Evolutionary conservation across 2,797 vertebrate genomes (phyloP), one percentile per base, ranked within the genome.

Genomic region (Salmo trutta): DNA sequence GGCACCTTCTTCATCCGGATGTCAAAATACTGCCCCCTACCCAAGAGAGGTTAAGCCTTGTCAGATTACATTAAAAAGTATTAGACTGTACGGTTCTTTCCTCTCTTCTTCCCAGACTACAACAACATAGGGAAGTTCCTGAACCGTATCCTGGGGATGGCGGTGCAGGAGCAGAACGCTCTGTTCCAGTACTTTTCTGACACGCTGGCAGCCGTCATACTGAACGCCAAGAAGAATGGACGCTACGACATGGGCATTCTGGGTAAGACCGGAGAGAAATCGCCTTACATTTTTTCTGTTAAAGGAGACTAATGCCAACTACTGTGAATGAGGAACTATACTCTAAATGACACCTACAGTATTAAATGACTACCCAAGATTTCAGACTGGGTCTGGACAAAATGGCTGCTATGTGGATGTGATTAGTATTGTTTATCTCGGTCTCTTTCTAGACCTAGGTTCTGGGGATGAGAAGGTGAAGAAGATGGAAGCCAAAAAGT

Each of bases 71-170:
- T 47, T 14, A 19, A 6, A 59, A 59, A 19, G 19, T 59, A n/a
- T n/a, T n/a, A 59, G 54, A 17, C 54, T 59, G 5, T 56, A 19
- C 7, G 0, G 19, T 59, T 59, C 19, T 5, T 12, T 5, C 79
- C 71, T 81, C 16, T 3, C 19, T 10, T 79, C 53, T 51, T 78
- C 91, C 7, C 90, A 99, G 98, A 99, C 91, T 99, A 99, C 90
- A 99, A 99, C 93, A 99, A 99, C 82, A 99, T 99, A 24, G 98
- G 98, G 68, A 99, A 99, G 85, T 99, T 99, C 85, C 93, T 99
- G 78, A 99, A 99, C 85, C 94, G 98, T 73, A 99, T 99, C 85
- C 89, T 99, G 84, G 98, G 98, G 14, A 99, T 99, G 98, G 97
- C 96, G 84, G 98, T 99, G 3, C 96, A 99, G 82, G 98, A 99